A percentile compares a stretch with the other conserved stretches of the same genome.
Evolutionary conservation across 2,113 vertebrate genomes (phyloP).

Genomic region (Passerina amoena): DNA sequence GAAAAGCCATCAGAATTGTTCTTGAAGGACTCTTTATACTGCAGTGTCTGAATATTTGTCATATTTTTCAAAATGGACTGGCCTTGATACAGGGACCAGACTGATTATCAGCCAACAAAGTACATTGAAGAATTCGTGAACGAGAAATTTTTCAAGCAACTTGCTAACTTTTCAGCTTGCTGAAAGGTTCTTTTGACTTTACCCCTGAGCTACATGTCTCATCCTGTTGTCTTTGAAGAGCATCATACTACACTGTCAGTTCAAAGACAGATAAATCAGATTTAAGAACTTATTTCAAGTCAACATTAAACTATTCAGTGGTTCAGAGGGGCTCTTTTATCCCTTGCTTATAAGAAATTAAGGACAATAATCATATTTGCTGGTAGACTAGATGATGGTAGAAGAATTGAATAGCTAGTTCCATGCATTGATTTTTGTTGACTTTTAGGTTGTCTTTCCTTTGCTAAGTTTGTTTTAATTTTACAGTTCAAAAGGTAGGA

Average conservation of each 20-base stretch:
- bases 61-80: background rate
- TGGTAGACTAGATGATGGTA: background rate
- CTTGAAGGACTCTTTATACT: background rate
- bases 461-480: background rate
- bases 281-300: background rate
- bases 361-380: background rate
- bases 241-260: background rate
- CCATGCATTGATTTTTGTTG: background rate
- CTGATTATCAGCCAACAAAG: background rate
- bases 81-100: background rate
- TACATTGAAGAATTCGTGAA: background rate
- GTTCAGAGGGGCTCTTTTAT: background rate
- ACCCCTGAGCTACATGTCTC: background rate
- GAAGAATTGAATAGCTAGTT: background rate
- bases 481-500: background rate
- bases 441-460: background rate
- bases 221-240: background rate
- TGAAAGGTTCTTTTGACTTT: background rate
- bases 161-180: background rate
- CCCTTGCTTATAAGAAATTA: background rate
- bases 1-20: background rate
- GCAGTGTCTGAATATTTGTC: background rate
- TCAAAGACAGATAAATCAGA: background rate
- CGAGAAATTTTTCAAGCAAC: background rate
- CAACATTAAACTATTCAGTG: background rate